Conservation (phyloP, 1,140 invertebrate species). For the Lepidotrigona ventralis region DNA sequence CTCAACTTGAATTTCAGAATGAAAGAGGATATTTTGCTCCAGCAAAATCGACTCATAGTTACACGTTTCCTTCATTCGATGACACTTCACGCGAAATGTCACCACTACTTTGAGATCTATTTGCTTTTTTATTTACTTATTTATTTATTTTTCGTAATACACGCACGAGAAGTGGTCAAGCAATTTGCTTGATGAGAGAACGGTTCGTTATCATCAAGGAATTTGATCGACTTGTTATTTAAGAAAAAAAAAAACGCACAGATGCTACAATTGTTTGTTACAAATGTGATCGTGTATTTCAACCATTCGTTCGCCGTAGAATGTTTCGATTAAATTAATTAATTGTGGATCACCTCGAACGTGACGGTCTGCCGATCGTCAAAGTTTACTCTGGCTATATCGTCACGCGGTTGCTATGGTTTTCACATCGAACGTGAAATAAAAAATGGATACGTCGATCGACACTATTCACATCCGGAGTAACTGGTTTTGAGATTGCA, state of each 20-base stretch:
- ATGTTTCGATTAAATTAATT: neutral
- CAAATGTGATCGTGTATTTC: neutral
- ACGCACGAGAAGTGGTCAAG: neutral
- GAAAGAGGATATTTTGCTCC: slow-evolving; percentile 26
- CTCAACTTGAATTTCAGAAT: neutral
- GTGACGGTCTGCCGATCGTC: neutral
- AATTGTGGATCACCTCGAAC: neutral
- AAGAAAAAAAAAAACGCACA: too few relatives aligned
- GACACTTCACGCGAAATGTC: neutral
- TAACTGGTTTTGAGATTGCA: neutral
- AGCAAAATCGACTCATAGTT: neutral
- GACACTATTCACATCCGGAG: neutral
- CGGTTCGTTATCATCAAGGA: too few relatives aligned
- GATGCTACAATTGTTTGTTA: neutral
- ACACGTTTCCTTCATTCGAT: neutral
- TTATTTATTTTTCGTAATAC: too few relatives aligned
- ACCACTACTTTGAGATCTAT: too few relatives aligned
- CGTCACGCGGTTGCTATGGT: neutral
- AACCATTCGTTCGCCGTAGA: neutral
- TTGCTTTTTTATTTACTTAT: too few relatives aligned
- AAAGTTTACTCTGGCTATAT: neutral
- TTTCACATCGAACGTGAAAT: neutral
- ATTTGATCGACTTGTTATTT: neutral
- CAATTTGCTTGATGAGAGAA: neutral
- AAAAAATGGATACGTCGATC: neutral